phyloP scores from a whole-genome alignment of 2,113 vertebrate species.

The Gadus macrocephalus region DNA sequence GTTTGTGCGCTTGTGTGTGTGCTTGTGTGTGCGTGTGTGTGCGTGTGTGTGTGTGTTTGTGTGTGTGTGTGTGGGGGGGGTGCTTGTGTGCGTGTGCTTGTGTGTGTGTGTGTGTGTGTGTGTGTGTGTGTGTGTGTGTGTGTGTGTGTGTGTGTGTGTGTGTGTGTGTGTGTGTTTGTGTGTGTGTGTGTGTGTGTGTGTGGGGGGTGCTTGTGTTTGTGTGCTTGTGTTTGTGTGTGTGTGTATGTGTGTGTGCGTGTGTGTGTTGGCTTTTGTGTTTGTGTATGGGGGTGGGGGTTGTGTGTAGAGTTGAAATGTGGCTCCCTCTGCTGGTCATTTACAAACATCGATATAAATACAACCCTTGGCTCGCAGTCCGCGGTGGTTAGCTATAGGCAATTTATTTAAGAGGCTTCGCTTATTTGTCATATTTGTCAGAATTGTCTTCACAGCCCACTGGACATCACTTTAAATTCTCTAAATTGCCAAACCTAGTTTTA shows the following conservation, averaged over 20 bases:
- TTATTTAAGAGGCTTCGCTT: too few species aligned
- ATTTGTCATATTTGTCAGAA: too few species aligned
- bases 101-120: not conserved
- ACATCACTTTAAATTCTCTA: too few species aligned
- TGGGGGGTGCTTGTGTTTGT: not conserved
- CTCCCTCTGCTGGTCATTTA: too few species aligned
- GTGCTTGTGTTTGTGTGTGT: not conserved
- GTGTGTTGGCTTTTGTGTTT: not conserved
- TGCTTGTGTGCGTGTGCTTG: not conserved
- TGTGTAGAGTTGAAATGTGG: not conserved
- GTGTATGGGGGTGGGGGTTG: not conserved
- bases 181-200: slow-evolving; percentile 6
- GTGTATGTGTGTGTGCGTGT: not conserved
- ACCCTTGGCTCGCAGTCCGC: too few species aligned
- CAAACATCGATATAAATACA: too few species aligned
- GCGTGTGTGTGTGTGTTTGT: not conserved
- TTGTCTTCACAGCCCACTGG: too few species aligned
- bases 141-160: not conserved
- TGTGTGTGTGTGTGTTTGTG: not conserved
- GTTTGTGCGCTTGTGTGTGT: not conserved
- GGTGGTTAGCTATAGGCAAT: too few species aligned
- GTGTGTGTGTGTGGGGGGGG: not conserved
- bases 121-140: not conserved
- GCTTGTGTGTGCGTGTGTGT: not conserved
- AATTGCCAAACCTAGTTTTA: too few species aligned